Evolutionary conservation across 2,888 invertebrate species (phyloP).

Genomic region (Eristalis pertinax): DNA sequence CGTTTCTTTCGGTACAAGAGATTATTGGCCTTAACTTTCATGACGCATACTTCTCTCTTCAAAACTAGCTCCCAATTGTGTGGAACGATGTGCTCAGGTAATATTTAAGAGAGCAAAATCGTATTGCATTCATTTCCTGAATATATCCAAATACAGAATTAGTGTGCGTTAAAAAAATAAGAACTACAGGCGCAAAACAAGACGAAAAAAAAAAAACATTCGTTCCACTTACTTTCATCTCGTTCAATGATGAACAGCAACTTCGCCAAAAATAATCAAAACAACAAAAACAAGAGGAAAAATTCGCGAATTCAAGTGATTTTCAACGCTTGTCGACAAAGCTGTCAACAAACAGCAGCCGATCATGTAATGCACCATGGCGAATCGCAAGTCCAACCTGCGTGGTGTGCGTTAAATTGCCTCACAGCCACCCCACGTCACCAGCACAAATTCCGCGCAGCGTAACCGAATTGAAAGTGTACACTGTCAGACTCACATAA

Average conservation of each 20-base stretch:
- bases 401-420: slow-evolving; percentile 70
- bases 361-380: slow-evolving; percentile 67
- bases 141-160: background rate
- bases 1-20: too few relatives aligned
- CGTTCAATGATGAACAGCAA: background rate
- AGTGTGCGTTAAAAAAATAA: background rate
- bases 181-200: background rate
- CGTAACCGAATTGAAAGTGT: slow-evolving; percentile 1
- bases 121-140: background rate
- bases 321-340: slow-evolving; percentile 82
- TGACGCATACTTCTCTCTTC: too few relatives aligned
- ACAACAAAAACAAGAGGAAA: slow-evolving; percentile 1
- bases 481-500: slow-evolving; percentile 46
- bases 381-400: slow-evolving; percentile 56
- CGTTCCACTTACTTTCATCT: background rate
- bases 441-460: slow-evolving; percentile 22
- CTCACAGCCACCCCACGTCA: slow-evolving; percentile 45
- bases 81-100: too few relatives aligned
- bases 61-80: too few relatives aligned
- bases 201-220: background rate
- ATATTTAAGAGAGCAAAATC: too few relatives aligned
- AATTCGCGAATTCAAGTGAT: slow-evolving; percentile 78
- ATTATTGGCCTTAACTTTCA: too few relatives aligned
- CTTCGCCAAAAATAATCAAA: background rate
- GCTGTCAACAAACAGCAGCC: slow-evolving; percentile 79